Evolutionary conservation across 2,888 invertebrate genomes (phyloP).

Genomic region (Saturnia japonica): DNA sequence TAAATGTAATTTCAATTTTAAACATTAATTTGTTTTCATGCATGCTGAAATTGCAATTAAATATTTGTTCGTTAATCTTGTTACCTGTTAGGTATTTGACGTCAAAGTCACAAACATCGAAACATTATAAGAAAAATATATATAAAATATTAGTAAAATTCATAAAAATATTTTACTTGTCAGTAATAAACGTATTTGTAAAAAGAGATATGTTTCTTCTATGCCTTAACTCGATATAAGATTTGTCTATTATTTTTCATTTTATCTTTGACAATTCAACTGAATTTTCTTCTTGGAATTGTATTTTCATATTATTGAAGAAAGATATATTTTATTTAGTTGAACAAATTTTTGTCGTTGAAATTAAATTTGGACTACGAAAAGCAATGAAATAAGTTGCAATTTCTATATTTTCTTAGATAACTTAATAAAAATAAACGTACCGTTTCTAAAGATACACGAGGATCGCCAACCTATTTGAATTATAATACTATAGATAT

Average conservation of each 20-base stretch:
- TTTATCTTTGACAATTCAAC: constrained; percentile 3
- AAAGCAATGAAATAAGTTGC: neutral
- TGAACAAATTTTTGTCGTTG: neutral
- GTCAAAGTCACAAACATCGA: too few relatives aligned
- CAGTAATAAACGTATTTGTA: neutral
- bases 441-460: neutral
- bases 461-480: neutral
- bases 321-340: neutral
- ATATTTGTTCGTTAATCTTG: too few relatives aligned
- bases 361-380: constrained; percentile 3
- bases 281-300: neutral
- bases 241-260: constrained; percentile 8
- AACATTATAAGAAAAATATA: neutral
- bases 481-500: neutral
- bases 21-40: too few relatives aligned
- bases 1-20: too few relatives aligned
- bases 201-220: neutral
- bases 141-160: neutral
- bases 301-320: constrained; percentile 3
- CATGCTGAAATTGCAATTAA: too few relatives aligned
- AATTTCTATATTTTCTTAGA: neutral
- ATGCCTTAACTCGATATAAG: neutral
- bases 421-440: neutral
- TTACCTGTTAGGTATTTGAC: too few relatives aligned
- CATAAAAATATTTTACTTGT: neutral